These are phyloP conservation scores for Perca schrenkii DNA, from an alignment of 2,113 vertebrate genomes.

Conservation along the genomic window DNA sequence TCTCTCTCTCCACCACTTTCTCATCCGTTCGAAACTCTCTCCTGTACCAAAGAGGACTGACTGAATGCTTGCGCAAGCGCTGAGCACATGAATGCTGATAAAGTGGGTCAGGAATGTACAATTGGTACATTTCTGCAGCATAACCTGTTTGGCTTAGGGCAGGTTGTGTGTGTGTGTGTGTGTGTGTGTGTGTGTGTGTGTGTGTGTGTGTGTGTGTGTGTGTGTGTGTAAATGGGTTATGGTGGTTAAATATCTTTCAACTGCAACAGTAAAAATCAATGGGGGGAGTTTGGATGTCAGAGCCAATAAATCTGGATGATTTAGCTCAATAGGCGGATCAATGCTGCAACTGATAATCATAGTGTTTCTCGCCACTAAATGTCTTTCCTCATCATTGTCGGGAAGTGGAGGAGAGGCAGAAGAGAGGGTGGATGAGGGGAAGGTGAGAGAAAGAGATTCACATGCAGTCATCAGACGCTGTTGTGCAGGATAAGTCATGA, in stretches of 20 bases:
- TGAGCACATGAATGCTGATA: conserved; percentile 39
- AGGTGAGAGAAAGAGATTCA: conserved; percentile 34
- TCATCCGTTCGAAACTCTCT: conserved; percentile 26
- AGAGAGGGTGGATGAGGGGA: conserved; percentile 1
- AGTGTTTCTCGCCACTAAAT: conserved; percentile 61
- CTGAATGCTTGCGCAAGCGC: conserved; percentile 45
- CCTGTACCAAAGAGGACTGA: conserved; percentile 12
- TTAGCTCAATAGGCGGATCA: conserved; percentile 66
- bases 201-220: too few relatives aligned
- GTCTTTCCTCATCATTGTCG: conserved; percentile 61
- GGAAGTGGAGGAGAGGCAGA: conserved; percentile 28
- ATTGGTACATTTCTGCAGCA: conserved; percentile 56
- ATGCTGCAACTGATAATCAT: conserved; percentile 70
- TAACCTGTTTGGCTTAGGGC: conserved; percentile 55
- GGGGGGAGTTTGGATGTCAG: conserved; percentile 62
- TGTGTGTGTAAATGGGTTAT: background rate
- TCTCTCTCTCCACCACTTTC: background rate
- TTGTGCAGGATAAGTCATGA: conserved; percentile 34
- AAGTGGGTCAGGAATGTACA: conserved; percentile 68
- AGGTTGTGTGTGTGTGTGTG: conserved; percentile 11
- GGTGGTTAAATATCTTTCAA: conserved; percentile 55
- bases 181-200: background rate
- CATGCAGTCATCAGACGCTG: conserved; percentile 22
- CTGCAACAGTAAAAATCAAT: conserved; percentile 71
- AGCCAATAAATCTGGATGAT: conserved; percentile 62